Evolutionary conservation across 53 echinoderm and acorn worm species (phyloP), one percentile per base, ranked within the genome.

Genomic region (Holothuria scabra): DNA sequence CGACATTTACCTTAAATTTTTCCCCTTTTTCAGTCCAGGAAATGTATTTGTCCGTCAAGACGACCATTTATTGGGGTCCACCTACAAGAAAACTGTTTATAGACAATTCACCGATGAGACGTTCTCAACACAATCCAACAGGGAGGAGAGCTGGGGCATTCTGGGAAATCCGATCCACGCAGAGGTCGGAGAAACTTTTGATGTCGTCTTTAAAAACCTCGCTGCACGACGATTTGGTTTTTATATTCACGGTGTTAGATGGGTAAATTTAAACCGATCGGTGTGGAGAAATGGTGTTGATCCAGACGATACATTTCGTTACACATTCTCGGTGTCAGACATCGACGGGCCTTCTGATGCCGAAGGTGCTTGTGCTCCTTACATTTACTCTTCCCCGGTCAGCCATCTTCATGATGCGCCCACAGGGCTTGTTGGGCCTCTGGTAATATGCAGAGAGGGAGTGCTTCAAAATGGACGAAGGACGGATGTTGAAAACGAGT

Each of bases 61-160:
- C 6, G 76, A 87, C 32, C 82, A 86, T 8, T 72, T 76, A 30
- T 85, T 97, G 4, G 97, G 97, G 5, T 88, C 88, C 22, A 60
- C 57, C 5, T 97, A 97, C 90, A 92, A 87, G 72, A 97, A 97
- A 67, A 94, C 91, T 21, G 55, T 94, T 31, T 97, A 64, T 62
- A 44, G 92, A 48, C 83, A 94, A 82, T 97, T 56, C 60, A 84
- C 70, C 4, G 92, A 94, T 33, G 87, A 70, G 10, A 70, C 68
- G 0, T 97, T 97, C 46, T 68, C 90, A 4, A 64, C 18, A 18
- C 69, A 22, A 20, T 66, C 75, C 67, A 59, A 34, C 14, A 66
- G 78, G 32, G 91, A 95, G 25, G 28, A 56, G 49, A 89, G 91
- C 46, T 85, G 94, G 1, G 97, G 94, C 0, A 75, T 94, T 21